A percentile compares a stretch with the other conserved stretches of the same genome.
Conservation (phyloP, 2,797 vertebrate species). For the Clamator glandarius region DNA sequence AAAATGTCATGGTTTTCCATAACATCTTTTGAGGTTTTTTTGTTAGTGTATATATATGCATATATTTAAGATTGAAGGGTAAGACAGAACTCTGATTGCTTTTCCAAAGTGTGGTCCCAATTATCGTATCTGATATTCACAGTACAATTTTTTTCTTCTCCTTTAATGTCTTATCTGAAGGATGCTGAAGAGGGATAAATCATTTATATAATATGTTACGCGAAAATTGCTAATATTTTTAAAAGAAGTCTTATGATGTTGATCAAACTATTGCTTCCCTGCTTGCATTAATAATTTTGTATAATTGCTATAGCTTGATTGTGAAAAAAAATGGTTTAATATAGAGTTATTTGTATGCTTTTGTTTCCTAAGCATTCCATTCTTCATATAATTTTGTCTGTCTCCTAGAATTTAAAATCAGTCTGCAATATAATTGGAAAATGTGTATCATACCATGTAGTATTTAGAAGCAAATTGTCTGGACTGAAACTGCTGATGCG, state of each 20-base stretch:
- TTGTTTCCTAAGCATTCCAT: neutral
- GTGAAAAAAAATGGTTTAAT: neutral
- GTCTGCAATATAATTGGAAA: conserved; percentile 44
- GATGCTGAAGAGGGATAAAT: neutral
- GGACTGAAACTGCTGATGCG: conserved; percentile 50
- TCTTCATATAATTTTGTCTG: neutral
- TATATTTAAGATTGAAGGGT: neutral
- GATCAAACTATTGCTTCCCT: neutral
- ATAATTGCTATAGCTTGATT: neutral
- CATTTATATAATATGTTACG: neutral
- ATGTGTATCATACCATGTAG: neutral
- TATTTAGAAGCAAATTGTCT: conserved; percentile 35
- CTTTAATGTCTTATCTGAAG: neutral
- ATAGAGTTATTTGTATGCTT: neutral
- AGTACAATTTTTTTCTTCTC: neutral
- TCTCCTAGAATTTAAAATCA: conserved; percentile 28
- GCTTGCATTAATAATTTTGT: neutral
- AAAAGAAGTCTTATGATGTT: neutral
- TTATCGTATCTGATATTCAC: neutral
- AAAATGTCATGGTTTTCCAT: neutral
- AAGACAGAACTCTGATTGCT: neutral
- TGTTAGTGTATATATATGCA: too few relatives aligned
- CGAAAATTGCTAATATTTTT: neutral
- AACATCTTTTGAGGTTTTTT: too few relatives aligned
- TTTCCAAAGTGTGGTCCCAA: neutral